Conservation (phyloP, 2,888 invertebrate species). For the Trimorus sp. region DNA sequence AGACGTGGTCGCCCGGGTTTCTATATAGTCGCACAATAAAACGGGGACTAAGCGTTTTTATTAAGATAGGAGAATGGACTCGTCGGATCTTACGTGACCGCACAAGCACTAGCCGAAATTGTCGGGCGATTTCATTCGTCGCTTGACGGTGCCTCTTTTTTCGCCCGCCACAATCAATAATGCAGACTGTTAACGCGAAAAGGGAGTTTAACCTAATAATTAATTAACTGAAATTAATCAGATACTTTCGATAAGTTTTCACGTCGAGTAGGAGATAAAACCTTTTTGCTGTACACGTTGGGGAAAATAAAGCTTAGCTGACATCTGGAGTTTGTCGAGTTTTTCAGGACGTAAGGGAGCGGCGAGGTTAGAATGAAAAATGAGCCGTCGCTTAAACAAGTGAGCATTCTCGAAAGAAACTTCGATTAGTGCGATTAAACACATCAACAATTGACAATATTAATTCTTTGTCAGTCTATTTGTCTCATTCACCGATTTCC, state of each 20-base stretch:
- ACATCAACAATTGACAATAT: too few species aligned
- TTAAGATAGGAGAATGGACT: constrained; percentile 10
- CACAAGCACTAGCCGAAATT: constrained; percentile 12
- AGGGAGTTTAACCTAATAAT: constrained; percentile 42
- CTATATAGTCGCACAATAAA: constrained; percentile 16
- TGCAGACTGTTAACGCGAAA: constrained; percentile 25
- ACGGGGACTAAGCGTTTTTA: constrained; percentile 16
- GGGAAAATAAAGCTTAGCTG: constrained; percentile 59
- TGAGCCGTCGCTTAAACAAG: constrained; percentile 42
- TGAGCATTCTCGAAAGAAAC: constrained; percentile 14
- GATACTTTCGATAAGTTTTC: constrained; percentile 51
- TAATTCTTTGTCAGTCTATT: too few species aligned
- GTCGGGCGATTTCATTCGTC: constrained; percentile 9
- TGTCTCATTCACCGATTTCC: too few species aligned
- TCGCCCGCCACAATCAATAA: constrained; percentile 28
- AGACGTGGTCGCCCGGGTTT: constrained; percentile 5
- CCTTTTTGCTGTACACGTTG: constrained; percentile 55
- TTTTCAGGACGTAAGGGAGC: constrained; percentile 58
- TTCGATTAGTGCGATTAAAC: constrained; percentile 9
- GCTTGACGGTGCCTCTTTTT: neutral
- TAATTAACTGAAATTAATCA: constrained; percentile 53
- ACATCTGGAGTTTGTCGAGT: constrained; percentile 60
- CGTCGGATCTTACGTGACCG: constrained; percentile 21
- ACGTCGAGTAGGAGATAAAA: constrained; percentile 41
- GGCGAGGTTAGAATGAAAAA: constrained; percentile 47